phyloP scores from a whole-genome alignment of 2,797 vertebrate genomes.

The Chloroceryle inda region DNA sequence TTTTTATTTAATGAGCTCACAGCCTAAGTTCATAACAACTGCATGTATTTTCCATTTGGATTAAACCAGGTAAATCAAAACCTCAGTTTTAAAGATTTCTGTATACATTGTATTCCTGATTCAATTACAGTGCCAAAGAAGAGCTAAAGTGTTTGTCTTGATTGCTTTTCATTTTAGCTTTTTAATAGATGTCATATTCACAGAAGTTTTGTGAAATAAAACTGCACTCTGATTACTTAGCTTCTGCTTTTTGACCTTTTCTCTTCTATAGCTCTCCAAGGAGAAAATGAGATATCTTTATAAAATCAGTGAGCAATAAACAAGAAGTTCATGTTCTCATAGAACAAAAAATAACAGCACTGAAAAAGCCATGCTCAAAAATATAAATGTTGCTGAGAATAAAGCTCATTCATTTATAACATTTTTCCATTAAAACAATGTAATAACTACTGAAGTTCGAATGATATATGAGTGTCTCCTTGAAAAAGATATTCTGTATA shows the following conservation, averaged over 20 bases:
- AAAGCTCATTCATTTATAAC: conserved; percentile 63
- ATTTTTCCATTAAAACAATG: conserved; percentile 71
- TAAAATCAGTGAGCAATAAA: conserved; percentile 58
- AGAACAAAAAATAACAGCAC: conserved; percentile 50
- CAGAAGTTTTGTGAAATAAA: neutral
- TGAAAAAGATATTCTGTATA: conserved; percentile 71
- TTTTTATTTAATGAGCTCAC: neutral
- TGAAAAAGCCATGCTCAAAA: conserved; percentile 46
- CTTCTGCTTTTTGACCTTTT: conserved; percentile 27
- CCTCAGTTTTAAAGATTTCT: neutral
- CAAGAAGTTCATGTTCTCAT: conserved; percentile 35
- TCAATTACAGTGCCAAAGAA: neutral
- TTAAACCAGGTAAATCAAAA: neutral
- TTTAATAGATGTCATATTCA: neutral
- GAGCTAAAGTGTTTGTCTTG: neutral
- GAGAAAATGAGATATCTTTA: conserved; percentile 54
- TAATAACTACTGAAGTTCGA: conserved; percentile 48
- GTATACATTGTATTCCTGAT: neutral
- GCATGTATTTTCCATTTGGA: neutral
- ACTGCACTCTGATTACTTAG: neutral
- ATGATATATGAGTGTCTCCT: conserved; percentile 72
- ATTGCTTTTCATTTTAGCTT: neutral
- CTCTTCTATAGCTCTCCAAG: conserved; percentile 32
- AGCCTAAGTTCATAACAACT: neutral
- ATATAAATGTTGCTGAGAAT: conserved; percentile 14